Evolutionary conservation across 2,113 vertebrate species (phyloP).

Genomic region (Orycteropus afer): DNA sequence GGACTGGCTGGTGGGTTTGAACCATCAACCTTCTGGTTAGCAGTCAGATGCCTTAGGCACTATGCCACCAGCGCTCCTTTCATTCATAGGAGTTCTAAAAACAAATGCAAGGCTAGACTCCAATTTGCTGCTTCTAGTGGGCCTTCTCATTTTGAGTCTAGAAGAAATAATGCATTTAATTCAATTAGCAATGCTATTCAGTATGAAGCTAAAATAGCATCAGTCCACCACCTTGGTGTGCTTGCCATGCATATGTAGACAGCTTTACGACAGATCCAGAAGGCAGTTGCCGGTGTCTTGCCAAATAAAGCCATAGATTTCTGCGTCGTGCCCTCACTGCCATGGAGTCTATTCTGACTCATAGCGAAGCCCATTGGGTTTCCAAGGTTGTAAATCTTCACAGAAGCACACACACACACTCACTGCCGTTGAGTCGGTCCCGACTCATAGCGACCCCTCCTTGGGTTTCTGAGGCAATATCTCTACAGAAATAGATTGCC

Average conservation of each 20-base stretch:
- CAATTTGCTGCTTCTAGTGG: constrained; percentile 43
- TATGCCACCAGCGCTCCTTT: background rate
- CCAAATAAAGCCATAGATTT: background rate
- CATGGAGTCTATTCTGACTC: too few relatives aligned
- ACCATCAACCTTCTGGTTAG: too few relatives aligned
- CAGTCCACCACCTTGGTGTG: background rate
- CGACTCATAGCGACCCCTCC: too few relatives aligned
- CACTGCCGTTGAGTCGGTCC: too few relatives aligned
- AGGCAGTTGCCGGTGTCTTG: background rate
- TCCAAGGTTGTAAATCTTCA: too few relatives aligned
- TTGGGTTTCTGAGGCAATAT: too few relatives aligned
- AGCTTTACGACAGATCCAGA: background rate
- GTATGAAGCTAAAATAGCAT: constrained; percentile 19
- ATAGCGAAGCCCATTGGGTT: too few relatives aligned
- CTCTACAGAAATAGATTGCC: too few relatives aligned
- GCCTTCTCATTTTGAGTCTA: constrained; percentile 42
- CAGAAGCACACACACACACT: too few relatives aligned
- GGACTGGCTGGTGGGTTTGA: too few relatives aligned
- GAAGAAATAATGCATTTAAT: constrained; percentile 43
- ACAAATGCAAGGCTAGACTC: background rate
- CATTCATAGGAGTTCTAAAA: constrained; percentile 49
- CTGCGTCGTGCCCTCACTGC: background rate
- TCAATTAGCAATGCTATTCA: constrained; percentile 29
- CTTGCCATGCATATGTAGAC: background rate
- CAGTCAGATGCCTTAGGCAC: too few relatives aligned